A percentile compares a stretch with the other conserved stretches of the same genome.
Conservation (phyloP, 2,113 vertebrate species). For the Hypocryptadius cinnamomeus region DNA sequence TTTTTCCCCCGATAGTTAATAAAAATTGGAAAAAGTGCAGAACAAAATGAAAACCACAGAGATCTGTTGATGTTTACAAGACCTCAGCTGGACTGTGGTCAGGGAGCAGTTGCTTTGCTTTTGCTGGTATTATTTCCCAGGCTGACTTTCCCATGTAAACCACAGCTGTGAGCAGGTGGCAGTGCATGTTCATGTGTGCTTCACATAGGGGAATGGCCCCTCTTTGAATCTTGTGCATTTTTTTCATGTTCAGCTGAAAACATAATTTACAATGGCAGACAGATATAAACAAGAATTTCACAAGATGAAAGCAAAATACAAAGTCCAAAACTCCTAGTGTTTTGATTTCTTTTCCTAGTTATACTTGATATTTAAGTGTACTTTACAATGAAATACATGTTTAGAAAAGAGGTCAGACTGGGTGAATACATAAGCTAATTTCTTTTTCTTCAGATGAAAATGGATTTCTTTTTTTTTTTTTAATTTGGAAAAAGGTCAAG, state of each 20-base stretch:
- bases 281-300: neutral
- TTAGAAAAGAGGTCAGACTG: neutral
- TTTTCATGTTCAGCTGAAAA: neutral
- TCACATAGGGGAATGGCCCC: neutral
- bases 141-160: neutral
- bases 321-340: neutral
- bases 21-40: neutral
- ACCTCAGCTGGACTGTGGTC: neutral
- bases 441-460: neutral
- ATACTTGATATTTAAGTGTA: neutral
- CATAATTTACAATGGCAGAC: neutral
- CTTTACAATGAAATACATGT: neutral
- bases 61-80: neutral
- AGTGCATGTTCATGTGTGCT: neutral
- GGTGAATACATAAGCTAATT: neutral
- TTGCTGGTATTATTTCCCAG: neutral
- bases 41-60: neutral
- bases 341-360: neutral
- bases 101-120: neutral
- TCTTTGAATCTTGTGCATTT: neutral
- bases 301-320: neutral
- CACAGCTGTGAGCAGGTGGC: constrained; percentile 5
- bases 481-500: constrained; percentile 20
- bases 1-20: neutral
- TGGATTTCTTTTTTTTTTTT: neutral